phyloP scores from a whole-genome alignment of 2,888 invertebrate species.

The Pollenia labialis region DNA sequence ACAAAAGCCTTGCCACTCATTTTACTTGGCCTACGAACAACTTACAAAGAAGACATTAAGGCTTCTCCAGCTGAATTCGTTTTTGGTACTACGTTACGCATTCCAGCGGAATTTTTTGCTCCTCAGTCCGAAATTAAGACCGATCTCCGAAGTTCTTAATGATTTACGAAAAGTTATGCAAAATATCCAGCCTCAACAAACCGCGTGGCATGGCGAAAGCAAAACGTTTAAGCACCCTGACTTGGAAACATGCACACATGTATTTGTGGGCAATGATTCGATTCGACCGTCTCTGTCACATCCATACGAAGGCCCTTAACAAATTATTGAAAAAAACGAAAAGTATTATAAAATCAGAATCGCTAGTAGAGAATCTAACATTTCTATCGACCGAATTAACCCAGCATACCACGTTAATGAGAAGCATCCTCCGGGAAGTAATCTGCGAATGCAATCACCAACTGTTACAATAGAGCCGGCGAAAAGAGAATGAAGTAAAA shows the following conservation, averaged over 20 bases:
- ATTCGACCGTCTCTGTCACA: constrained; percentile 2
- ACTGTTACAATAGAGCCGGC: neutral
- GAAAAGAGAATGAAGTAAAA: too few species aligned
- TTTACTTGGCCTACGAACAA: too few species aligned
- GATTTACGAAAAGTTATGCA: too few species aligned
- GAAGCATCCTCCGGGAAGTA: neutral
- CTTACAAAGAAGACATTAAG: too few species aligned
- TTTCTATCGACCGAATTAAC: constrained; percentile 28
- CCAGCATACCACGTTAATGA: constrained; percentile 21
- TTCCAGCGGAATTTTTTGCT: too few species aligned
- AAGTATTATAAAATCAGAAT: constrained; percentile 10
- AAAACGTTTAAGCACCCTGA: too few species aligned
- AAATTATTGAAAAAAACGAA: neutral
- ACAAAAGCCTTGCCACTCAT: too few species aligned
- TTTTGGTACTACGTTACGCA: too few species aligned
- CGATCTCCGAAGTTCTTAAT: constrained; percentile 21
- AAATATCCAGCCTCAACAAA: constrained; percentile 23
- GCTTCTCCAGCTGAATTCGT: too few species aligned
- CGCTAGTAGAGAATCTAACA: neutral
- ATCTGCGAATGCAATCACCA: neutral
- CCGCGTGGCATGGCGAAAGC: neutral
- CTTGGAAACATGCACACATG: too few species aligned
- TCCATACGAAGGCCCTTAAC: constrained; percentile 28
- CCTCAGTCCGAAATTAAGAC: too few species aligned
- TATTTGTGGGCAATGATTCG: constrained; percentile 38